These are phyloP conservation scores for Mormoops blainvillei DNA, from an alignment of 2,113 vertebrate genomes.

Conservation along the genomic window DNA sequence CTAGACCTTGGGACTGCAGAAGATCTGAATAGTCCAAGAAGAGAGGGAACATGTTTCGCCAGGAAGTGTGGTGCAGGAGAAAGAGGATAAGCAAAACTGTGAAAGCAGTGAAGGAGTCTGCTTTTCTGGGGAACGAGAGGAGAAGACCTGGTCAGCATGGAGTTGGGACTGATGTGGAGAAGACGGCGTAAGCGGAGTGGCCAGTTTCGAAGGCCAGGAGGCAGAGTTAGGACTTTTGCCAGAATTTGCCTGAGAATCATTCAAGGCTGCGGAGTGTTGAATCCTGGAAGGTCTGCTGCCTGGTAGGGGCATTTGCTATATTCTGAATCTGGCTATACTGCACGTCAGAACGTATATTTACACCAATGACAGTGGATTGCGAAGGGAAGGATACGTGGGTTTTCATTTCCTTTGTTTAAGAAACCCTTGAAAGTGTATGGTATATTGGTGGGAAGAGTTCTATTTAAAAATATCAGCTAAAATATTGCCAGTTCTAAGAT, in stretches of 20 bases:
- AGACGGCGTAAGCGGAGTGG: too few relatives aligned
- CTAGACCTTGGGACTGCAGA: not conserved
- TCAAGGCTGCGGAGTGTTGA: not conserved
- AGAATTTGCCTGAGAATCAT: not conserved
- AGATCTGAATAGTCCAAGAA: not conserved
- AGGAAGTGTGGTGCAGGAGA: not conserved
- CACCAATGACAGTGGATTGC: not conserved
- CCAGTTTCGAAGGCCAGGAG: not conserved
- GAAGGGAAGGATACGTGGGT: not conserved
- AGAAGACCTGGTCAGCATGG: not conserved
- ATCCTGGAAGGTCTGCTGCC: not conserved
- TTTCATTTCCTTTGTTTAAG: not conserved
- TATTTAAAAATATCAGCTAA: not conserved
- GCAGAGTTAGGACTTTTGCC: not conserved
- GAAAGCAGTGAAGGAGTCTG: not conserved
- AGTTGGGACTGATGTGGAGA: not conserved
- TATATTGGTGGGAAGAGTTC: not conserved
- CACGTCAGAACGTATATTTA: not conserved
- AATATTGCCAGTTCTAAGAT: not conserved
- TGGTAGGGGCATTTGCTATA: not conserved
- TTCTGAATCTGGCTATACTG: not conserved
- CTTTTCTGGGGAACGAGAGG: not conserved
- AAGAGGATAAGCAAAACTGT: not conserved
- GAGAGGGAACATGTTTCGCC: not conserved
- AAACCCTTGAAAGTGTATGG: not conserved